Evolutionary conservation across 2,113 vertebrate species (phyloP).

Genomic region (Hypocryptadius cinnamomeus): DNA sequence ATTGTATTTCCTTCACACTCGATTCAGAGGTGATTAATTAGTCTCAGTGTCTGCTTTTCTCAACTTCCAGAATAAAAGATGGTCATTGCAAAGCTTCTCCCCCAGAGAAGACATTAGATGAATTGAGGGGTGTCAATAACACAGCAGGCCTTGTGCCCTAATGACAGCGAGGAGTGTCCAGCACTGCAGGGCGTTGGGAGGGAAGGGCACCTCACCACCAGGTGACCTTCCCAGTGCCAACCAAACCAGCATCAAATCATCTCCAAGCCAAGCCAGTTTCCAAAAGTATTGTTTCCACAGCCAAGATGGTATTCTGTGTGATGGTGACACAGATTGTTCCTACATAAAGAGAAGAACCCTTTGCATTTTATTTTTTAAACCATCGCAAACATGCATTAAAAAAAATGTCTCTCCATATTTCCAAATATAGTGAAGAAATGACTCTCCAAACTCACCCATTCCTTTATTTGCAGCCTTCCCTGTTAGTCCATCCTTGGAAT

Average conservation of each 20-base stretch:
- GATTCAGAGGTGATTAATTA: neutral
- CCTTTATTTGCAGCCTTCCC: neutral
- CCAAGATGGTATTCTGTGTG: accelerated
- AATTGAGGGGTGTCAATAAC: neutral
- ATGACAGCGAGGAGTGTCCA: accelerated
- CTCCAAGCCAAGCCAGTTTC: neutral
- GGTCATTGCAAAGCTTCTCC: neutral
- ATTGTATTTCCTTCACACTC: neutral
- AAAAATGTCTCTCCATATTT: neutral
- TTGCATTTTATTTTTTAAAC: neutral
- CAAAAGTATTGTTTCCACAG: neutral
- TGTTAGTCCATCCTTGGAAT: neutral
- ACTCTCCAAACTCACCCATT: neutral
- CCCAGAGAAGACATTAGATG: neutral
- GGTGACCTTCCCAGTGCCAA: neutral
- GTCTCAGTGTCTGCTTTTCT: neutral
- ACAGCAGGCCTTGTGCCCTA: neutral
- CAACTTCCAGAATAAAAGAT: neutral
- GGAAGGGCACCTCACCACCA: neutral
- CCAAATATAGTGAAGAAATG: neutral
- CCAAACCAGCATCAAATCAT: neutral
- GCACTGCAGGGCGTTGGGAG: accelerated
- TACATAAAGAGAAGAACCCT: neutral
- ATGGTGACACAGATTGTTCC: neutral
- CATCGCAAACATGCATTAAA: neutral